A percentile compares a stretch with the other conserved stretches of the same genome.
Conservation (phyloP, 2,888 invertebrate genomes). For the Tinea semifulvella region DNA sequence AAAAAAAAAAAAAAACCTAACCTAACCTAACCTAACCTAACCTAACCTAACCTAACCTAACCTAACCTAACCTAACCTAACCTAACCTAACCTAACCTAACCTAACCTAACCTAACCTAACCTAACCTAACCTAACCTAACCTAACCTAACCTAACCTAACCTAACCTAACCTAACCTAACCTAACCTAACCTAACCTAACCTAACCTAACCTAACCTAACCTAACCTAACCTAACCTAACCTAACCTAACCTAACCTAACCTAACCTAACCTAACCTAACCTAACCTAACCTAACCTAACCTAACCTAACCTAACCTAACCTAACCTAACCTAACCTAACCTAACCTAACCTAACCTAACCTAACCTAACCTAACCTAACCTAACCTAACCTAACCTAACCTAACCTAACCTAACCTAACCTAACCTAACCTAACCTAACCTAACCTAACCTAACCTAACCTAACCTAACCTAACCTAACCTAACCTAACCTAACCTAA, state of each 20-base stretch:
- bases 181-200: constrained; percentile 10
- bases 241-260: constrained; percentile 10
- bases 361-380: constrained; percentile 10
- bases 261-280: constrained; percentile 10
- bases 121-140: constrained; percentile 10
- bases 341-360: neutral
- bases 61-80: constrained; percentile 11
- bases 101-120: constrained; percentile 10
- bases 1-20: constrained; percentile 1
- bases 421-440: constrained; percentile 10
- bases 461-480: constrained; percentile 10
- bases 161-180: constrained; percentile 10
- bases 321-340: neutral
- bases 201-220: constrained; percentile 10
- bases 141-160: constrained; percentile 10
- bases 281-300: constrained; percentile 10
- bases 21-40: constrained; percentile 12
- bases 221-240: constrained; percentile 10
- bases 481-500: constrained; percentile 10
- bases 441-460: constrained; percentile 10
- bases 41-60: constrained; percentile 12
- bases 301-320: constrained; percentile 10
- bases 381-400: constrained; percentile 9
- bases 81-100: constrained; percentile 9
- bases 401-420: constrained; percentile 10